Evolutionary conservation across 2,113 vertebrate genomes (phyloP), one percentile per base, ranked within the genome.

Genomic region (Chaetops frenatus): DNA sequence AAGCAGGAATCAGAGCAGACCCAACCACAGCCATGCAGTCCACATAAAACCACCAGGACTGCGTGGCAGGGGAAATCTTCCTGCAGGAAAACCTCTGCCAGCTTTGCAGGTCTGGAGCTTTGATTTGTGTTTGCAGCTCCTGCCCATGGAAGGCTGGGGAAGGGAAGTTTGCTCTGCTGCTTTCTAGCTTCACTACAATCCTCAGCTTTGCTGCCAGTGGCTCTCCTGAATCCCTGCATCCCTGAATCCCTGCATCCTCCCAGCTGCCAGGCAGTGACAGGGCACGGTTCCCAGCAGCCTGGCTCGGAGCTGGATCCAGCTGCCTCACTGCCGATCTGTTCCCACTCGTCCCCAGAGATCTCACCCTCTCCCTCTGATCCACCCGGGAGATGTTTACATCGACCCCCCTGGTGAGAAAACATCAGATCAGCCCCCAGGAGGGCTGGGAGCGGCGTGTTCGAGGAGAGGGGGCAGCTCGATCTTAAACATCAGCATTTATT

Each of bases 401-500:
- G 10, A 67, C 24, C 71, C 58, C 71, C n/a, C 8, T 1, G 1
- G 21, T 69, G 74, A 54, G 38, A 73, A 83, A 67, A 11, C 81
- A n/a, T 90, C 66, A 40, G 50, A 70, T 73, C 64, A 71, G 67
- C 44, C 78, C 58, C 31, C 85, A 11, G 64, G 76, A 86, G 90
- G 38, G n/a, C 47, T n/a, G 72, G 71, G 54, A 42, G 80, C 2
- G 6, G 44, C 60, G 51, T 83, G 88, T 73, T 96, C 60, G 35
- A 90, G 81, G 87, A 91, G 81, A 91, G 7, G 11, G 53, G 53
- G 66, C 50, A 91, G 70, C 21, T 2, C 0, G 3, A 58, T 93
- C 66, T 38, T 86, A 93, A 94, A 50, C 67, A 81, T 58, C 64
- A 51, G 91, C 82, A 6, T 92, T 92, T 86, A 93, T 94, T 95